Conservation (phyloP, 2,888 invertebrate genomes). For the Catocala fraxini region DNA sequence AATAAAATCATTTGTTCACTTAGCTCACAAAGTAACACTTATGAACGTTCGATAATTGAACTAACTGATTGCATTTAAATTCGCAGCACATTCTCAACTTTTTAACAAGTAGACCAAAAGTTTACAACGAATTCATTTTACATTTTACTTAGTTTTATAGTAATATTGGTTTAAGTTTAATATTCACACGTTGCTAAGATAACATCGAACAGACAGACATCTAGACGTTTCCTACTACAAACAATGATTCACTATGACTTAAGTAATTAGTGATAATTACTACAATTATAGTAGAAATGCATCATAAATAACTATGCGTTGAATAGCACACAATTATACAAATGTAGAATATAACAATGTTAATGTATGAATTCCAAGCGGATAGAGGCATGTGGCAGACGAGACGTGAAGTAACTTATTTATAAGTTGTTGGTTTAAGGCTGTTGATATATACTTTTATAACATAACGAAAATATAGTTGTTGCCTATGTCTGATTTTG, state of each 20-base stretch:
- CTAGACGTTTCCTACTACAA: conserved; percentile 12
- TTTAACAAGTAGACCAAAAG: too few species aligned
- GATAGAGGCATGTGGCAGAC: conserved; percentile 16
- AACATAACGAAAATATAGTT: too few species aligned
- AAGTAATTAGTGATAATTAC: conserved; percentile 21
- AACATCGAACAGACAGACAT: conserved; percentile 2
- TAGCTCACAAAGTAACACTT: background rate
- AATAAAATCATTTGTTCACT: background rate
- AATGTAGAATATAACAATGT: conserved; percentile 12
- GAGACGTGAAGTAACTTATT: conserved; percentile 5
- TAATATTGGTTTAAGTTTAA: background rate
- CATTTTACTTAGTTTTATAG: too few species aligned
- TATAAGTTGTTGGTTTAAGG: background rate
- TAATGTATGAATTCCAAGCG: conserved; percentile 4
- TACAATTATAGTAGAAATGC: conserved; percentile 31
- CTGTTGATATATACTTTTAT: too few species aligned
- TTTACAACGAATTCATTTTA: too few species aligned
- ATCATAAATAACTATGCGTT: conserved; percentile 26
- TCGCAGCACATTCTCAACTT: too few species aligned
- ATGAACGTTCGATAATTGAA: background rate
- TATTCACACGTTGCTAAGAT: conserved; percentile 3
- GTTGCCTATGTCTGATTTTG: too few species aligned
- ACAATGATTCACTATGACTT: conserved; percentile 26
- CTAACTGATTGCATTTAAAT: background rate
- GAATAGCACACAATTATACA: conserved; percentile 21